Percentiles rank a stretch among this genome's conserved stretches.
Conservation (phyloP, 2,888 invertebrate species). For the Stegana nigrithorax region DNA sequence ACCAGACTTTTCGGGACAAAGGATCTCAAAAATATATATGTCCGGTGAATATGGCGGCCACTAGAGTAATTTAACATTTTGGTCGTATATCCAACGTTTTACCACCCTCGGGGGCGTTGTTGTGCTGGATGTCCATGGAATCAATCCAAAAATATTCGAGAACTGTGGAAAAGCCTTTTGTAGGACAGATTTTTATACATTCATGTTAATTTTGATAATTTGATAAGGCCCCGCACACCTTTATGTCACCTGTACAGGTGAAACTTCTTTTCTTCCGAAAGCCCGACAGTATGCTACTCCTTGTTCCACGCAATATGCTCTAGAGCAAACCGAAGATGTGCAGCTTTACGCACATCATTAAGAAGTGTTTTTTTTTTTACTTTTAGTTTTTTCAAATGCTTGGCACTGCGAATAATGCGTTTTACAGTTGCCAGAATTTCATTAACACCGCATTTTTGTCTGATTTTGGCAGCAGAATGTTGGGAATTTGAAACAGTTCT, state of each 20-base stretch:
- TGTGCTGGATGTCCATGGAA: not conserved
- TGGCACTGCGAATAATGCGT: constrained; percentile 1
- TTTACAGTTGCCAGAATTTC: not conserved
- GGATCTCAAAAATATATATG: no score
- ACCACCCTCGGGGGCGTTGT: no score
- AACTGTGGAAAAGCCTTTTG: not conserved
- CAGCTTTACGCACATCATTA: not conserved
- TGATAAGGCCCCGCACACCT: not conserved
- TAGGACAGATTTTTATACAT: not conserved
- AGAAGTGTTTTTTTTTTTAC: not conserved
- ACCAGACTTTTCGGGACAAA: no score
- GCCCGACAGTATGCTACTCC: not conserved
- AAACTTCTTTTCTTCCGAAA: not conserved
- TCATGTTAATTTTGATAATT: not conserved
- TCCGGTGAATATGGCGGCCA: no score
- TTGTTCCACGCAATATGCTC: not conserved
- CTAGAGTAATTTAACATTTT: no score
- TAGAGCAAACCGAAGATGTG: not conserved
- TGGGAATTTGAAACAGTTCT: not conserved
- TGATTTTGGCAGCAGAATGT: not conserved
- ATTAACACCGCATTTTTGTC: not conserved
- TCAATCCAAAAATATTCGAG: not conserved
- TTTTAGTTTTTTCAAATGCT: not conserved
- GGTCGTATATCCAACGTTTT: no score
- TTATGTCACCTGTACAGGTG: not conserved